Base-by-base conservation (phyloP, 2,888 invertebrate genomes). In the Philhelius pedissequus region DNA sequence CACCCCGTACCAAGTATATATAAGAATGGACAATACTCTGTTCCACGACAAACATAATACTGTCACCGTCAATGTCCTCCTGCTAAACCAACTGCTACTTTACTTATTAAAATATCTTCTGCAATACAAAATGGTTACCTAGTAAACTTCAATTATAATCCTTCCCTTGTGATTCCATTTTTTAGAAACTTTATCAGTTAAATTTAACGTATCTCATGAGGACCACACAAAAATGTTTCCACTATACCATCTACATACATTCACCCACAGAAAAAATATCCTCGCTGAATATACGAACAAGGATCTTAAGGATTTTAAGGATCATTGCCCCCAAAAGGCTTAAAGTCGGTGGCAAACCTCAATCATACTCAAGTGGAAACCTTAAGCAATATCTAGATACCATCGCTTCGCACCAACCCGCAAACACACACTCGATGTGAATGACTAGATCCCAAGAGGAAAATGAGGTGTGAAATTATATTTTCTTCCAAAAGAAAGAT, bases 401-500 rank as follows among this genome's bases (percentile, higher is more conserved):
- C 52, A 54, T 60, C 74, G 25, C 52, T 48, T 60, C 74, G 25
- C 64, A 40, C 32, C 43, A 9, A 11, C 6, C 11, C 25, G n/a
- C n/a, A n/a, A n/a, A 20, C 30, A 52, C 43, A 38, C 18, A 60
- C 32, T 18, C 22, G 68, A 71, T n/a, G 43, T 5, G 25, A 40
- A 22, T 8, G 20, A 18, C n/a, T 9, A 48, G 45, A 18, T 78
- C 78, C 78, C 75, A 58, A 66, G 45, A 62, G 32, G 75, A 75
- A 82, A 84, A 84, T 79, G 84, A 84, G 84, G 84, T 84, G 84
- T 84, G 80, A 80, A 84, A 84, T 84, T 80, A 84, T 84, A n/a
- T 76, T 79, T 83, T 83, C 80, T 56, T 9, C 66, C 79, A 70
- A 68, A 56, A 62, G 45, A 48, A 48, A 48, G 32, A 45, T 30